Conservation (phyloP, 2,797 vertebrate genomes). For the Micrastur ruficollis region DNA sequence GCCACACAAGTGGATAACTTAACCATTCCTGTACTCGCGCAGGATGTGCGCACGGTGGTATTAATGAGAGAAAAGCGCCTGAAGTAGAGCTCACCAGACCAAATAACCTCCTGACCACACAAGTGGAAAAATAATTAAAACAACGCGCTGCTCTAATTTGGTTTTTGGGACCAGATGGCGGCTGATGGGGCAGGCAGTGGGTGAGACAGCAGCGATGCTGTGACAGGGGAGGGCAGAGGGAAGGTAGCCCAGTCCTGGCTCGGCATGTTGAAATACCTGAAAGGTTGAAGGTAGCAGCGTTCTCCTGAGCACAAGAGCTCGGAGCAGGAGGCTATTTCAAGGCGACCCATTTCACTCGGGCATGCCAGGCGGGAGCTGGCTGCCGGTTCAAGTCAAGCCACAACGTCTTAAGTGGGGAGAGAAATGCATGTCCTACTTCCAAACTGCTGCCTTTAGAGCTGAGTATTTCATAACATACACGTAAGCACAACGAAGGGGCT, state of each 20-base stretch:
- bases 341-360: not conserved
- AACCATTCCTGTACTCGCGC: slow-evolving; percentile 13
- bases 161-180: slow-evolving; percentile 72
- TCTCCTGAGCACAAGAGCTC: not conserved
- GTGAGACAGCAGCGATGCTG: not conserved
- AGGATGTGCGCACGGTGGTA: slow-evolving; percentile 67
- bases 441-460: not conserved
- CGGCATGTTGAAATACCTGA: not conserved
- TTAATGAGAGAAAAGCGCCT: slow-evolving; percentile 64
- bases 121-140: slow-evolving; percentile 80
- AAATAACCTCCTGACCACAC: slow-evolving; percentile 80
- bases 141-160: slow-evolving; percentile 58
- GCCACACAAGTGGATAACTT: slow-evolving; percentile 79
- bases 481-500: not conserved
- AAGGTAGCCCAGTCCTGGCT: not conserved
- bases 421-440: not conserved
- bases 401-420: not conserved
- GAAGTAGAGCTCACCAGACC: slow-evolving; percentile 69
- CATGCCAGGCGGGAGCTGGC: not conserved
- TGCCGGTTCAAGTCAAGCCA: not conserved
- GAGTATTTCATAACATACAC: not conserved
- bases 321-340: not conserved
- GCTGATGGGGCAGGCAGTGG: slow-evolving; percentile 57
- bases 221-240: not conserved
- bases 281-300: not conserved